Conservation (phyloP, 2,888 invertebrate genomes). For the Linnaemya tessellans region DNA sequence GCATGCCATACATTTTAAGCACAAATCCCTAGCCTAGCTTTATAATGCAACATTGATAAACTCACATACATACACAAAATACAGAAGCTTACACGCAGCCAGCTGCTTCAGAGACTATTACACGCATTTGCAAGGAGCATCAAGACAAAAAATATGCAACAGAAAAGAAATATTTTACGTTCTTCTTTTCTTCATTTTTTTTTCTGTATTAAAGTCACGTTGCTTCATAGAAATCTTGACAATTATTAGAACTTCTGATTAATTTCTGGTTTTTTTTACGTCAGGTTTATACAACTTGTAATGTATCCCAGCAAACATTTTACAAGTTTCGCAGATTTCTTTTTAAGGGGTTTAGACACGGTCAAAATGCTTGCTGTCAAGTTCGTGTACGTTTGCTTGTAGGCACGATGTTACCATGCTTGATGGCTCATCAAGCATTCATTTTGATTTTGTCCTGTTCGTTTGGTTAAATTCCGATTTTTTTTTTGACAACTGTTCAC, state of each 20-base stretch:
- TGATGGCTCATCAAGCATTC: too few species aligned
- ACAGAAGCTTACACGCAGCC: not conserved
- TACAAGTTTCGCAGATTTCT: too few species aligned
- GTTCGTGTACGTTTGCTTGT: too few species aligned
- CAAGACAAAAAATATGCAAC: not conserved
- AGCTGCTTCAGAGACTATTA: not conserved
- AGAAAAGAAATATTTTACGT: not conserved
- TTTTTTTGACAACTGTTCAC: too few species aligned
- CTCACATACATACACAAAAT: not conserved
- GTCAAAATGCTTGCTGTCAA: too few species aligned
- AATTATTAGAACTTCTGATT: constrained; percentile 59
- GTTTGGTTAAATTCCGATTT: too few species aligned
- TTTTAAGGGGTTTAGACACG: too few species aligned
- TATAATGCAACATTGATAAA: not conserved
- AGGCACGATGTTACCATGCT: too few species aligned
- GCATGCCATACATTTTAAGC: constrained; percentile 11
- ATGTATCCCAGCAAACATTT: not conserved
- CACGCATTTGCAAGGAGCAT: not conserved
- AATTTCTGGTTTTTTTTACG: constrained; percentile 20
- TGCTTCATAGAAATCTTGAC: constrained; percentile 53
- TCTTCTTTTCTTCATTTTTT: not conserved
- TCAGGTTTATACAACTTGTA: not conserved
- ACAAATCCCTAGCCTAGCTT: not conserved
- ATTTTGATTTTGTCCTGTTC: too few species aligned
- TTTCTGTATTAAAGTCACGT: constrained; percentile 55